Evolutionary conservation across 1,140 invertebrate genomes (phyloP).

Genomic region (Ostrea edulis): DNA sequence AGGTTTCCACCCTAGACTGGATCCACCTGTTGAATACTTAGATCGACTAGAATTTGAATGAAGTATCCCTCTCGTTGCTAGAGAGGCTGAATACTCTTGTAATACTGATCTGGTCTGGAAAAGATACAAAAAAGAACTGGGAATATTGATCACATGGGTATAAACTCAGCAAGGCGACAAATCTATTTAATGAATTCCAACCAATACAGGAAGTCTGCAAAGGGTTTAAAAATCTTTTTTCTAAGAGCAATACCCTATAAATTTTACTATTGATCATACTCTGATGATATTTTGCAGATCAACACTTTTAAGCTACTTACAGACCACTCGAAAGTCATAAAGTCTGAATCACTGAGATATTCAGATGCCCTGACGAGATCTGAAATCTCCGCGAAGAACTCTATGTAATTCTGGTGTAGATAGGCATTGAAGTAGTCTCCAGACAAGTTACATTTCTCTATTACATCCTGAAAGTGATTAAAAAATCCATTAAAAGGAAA

Average conservation of each 20-base stretch:
- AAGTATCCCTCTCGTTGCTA: conserved; percentile 74
- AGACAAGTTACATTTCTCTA: conserved; percentile 74
- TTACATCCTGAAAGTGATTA: conserved; percentile 72
- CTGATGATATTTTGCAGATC: too few species aligned
- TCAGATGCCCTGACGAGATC: conserved; percentile 73
- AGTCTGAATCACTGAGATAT: conserved; percentile 77
- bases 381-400: conserved; percentile 73
- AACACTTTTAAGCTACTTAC: conserved; percentile 62
- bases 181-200: too few species aligned
- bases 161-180: too few species aligned
- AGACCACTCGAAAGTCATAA: conserved; percentile 74
- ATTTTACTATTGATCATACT: too few species aligned
- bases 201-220: too few species aligned
- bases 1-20: conserved; percentile 75
- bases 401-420: conserved; percentile 78
- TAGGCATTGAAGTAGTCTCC: conserved; percentile 76
- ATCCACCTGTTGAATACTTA: conserved; percentile 58
- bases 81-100: conserved; percentile 70
- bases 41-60: conserved; percentile 68
- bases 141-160: too few species aligned
- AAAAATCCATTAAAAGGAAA: neutral
- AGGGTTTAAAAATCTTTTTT: too few species aligned
- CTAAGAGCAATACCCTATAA: too few species aligned
- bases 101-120: conserved; percentile 70
- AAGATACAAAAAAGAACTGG: neutral